These are phyloP conservation scores for Zoanthus gigantus DNA, from an alignment of 92 coral and sea anemone species.

Conservation along the genomic window DNA sequence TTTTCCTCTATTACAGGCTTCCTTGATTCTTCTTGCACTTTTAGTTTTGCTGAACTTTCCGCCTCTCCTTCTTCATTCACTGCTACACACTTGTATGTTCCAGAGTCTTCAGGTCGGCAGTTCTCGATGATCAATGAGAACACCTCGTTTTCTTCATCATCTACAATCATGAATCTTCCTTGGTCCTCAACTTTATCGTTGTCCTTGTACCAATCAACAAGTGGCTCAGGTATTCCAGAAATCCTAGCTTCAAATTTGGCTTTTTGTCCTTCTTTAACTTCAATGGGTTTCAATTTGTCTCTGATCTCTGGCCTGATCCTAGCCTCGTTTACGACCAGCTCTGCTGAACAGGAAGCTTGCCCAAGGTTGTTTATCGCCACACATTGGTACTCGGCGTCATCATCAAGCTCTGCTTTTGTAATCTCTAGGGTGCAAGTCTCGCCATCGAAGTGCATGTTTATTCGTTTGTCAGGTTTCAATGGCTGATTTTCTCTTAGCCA, in stretches of 20 bases:
- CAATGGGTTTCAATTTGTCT: constrained; percentile 67
- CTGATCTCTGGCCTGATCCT: constrained; percentile 76
- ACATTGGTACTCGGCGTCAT: constrained; percentile 91
- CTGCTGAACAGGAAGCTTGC: constrained; percentile 73
- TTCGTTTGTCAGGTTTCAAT: constrained; percentile 72
- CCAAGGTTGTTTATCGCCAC: constrained; percentile 85
- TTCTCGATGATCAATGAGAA: constrained; percentile 84
- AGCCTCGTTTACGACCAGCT: constrained; percentile 85
- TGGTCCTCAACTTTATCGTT: constrained; percentile 79
- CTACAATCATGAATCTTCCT: constrained; percentile 80
- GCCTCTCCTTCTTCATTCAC: constrained; percentile 71
- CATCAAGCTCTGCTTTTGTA: constrained; percentile 72
- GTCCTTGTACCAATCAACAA: constrained; percentile 92
- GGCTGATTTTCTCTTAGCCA: constrained; percentile 86
- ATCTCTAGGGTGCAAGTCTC: constrained; percentile 71
- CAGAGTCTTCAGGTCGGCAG: constrained; percentile 74
- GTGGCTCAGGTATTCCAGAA: constrained; percentile 73
- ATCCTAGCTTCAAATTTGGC: constrained; percentile 87
- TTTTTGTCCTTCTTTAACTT: constrained; percentile 74
- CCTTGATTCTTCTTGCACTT: constrained; percentile 60
- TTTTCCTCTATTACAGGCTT: constrained; percentile 66
- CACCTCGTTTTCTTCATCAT: constrained; percentile 84
- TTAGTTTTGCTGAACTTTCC: constrained; percentile 60
- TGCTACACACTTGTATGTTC: constrained; percentile 80
- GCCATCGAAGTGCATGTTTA: constrained; percentile 61